Conservation (phyloP, 1,140 invertebrate genomes). For the Sarcophaga peregrina region DNA sequence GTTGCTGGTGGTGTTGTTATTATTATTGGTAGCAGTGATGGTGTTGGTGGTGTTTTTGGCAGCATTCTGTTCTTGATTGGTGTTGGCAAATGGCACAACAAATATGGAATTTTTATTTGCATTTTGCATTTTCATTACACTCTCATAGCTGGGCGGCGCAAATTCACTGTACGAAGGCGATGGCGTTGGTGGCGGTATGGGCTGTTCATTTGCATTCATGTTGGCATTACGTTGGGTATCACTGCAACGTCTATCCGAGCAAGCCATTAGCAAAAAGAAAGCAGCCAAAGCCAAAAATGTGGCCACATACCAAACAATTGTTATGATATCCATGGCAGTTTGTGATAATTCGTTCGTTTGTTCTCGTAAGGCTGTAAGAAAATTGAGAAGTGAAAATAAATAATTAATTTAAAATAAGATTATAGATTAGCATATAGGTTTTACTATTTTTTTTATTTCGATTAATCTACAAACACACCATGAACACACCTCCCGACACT, state of each 20-base stretch:
- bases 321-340: constrained; percentile 65
- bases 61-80: constrained; percentile 7
- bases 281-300: constrained; percentile 63
- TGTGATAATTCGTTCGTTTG: constrained; percentile 58
- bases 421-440: not conserved
- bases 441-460: not conserved
- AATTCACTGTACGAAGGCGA: constrained; percentile 65
- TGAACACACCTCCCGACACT: not conserved
- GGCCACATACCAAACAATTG: constrained; percentile 65
- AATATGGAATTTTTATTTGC: constrained; percentile 59
- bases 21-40: constrained; percentile 48
- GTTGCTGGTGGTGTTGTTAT: constrained; percentile 18
- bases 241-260: constrained; percentile 59
- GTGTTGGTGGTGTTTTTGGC: constrained; percentile 42
- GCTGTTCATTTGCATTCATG: constrained; percentile 48
- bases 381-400: constrained; percentile 24
- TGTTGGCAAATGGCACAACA: constrained; percentile 59
- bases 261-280: constrained; percentile 65
- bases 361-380: constrained; percentile 43
- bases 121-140: constrained; percentile 63
- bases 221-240: constrained; percentile 48
- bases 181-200: constrained; percentile 58
- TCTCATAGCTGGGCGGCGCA: constrained; percentile 64
- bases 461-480: too few relatives aligned
- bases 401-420: not conserved